Evolutionary conservation across 2,797 vertebrate genomes (phyloP), one percentile per base, ranked within the genome.

Genomic region (Mus minutoides): DNA sequence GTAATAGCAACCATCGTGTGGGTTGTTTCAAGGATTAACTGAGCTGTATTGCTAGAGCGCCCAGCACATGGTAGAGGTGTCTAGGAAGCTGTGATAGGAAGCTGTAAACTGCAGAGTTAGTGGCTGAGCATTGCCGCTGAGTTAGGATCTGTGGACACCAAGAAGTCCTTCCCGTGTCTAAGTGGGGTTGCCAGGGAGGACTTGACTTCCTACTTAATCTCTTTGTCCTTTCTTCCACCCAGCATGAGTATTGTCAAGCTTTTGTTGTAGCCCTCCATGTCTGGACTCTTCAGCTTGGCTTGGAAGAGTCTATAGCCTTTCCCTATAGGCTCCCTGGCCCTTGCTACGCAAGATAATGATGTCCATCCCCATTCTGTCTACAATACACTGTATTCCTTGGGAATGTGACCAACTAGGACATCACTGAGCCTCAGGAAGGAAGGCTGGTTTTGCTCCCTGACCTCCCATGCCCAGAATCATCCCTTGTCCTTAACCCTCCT

Each of bases 341-440:
- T 88, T 52, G 31, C 85, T 52, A 17, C 34, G 31, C 22, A 64
- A 34, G 37, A 24, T 21, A 3, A 3, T 43, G 2, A 3, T 43
- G 40, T 80, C 9, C 2, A 22, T 8, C 10, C 37, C 16, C 14
- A 14, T 78, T 71, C 56, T 29, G 1, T 75, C 9, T 10, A 22
- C n/a, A 3, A 12, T 2, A 17, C 22, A 43, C 16, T 16, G 0
- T 49, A n/a, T 31, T 85, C 31, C 60, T 46, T 16, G 12, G 60
- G 60, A 64, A 46, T 34, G 9, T 21, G 37, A 56, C 94, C 62
- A 60, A 46, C 76, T 71, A 60, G 12, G 22, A 77, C 60, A 79
- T 80, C 43, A 52, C 64, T 22, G 49, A 79, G 83, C 78, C 14
- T 89, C 62, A 86, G 92, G 92, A 88, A 80, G 77, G 87, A 92